Evolutionary conservation across 1,140 invertebrate species (phyloP).

Genomic region (Drosophila erecta): DNA sequence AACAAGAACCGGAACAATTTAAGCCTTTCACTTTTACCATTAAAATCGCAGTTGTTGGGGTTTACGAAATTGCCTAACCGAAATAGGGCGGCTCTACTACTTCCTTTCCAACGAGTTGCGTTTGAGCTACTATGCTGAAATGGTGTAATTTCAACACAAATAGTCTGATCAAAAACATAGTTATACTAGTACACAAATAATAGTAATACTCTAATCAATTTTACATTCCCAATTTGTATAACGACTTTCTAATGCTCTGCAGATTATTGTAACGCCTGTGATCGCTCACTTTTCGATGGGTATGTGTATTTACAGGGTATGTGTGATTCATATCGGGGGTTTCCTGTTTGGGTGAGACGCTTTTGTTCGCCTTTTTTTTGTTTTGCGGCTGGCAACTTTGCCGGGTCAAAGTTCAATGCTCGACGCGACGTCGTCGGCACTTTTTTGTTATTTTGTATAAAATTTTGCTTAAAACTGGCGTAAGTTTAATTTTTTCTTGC

Average conservation of each 20-base stretch:
- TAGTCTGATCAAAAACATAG: too few relatives aligned
- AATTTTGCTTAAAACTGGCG: slow-evolving; percentile 64
- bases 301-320: neutral
- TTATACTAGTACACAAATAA: too few relatives aligned
- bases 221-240: neutral
- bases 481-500: slow-evolving; percentile 56
- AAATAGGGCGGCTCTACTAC: neutral
- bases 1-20: slow-evolving; percentile 32
- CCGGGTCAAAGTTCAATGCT: slow-evolving; percentile 46
- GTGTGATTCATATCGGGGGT: slow-evolving; percentile 7
- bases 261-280: too few relatives aligned
- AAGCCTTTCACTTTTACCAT: slow-evolving; percentile 45
- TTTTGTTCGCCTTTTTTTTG: neutral
- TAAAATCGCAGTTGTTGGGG: slow-evolving; percentile 20
- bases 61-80: neutral
- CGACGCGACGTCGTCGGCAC: slow-evolving; percentile 35
- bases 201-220: too few relatives aligned
- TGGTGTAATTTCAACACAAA: neutral
- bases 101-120: neutral
- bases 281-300: neutral
- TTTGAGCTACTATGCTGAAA: too few relatives aligned
- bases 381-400: slow-evolving; percentile 30
- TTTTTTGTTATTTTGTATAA: slow-evolving; percentile 61
- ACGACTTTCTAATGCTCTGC: neutral
- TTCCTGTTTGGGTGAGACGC: slow-evolving; percentile 6